Evolutionary conservation across 2,797 vertebrate species (phyloP), one percentile per base, ranked within the genome.

Genomic region (Phrynocephalus guinanensis): DNA sequence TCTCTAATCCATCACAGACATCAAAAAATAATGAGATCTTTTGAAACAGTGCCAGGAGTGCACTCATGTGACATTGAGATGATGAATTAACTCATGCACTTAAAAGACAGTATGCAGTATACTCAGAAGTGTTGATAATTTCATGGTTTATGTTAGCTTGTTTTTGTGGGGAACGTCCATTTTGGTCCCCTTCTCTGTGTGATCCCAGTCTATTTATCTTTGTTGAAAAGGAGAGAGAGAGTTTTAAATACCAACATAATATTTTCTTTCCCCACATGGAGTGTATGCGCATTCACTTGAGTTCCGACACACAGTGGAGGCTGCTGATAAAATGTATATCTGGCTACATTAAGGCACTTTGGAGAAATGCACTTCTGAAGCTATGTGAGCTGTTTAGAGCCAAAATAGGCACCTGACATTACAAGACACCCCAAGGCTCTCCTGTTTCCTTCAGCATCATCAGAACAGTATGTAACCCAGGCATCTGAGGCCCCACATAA

Each of bases 21-120:
- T 95, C 91, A 95, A 95, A 95, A 95, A 95, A 95, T 96, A 95
- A 95, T 95, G 93, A 96, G 93, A 93, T 94, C 91, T 95, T 87
- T 94, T 95, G 95, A 93, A 95, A 93, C 78, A 22, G 4, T 86
- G 91, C 94, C 95, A 95, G 76, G 70, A 93, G 88, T 93, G 93
- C 94, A 91, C 90, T 94, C 94, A 94, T 91, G 88, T 93, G 95
- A 95, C 93, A 95, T 70, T 28, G 88, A 94, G 84, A 94, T 95
- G 93, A 96, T 95, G 92, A 94, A 95, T 95, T 93, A 94, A 91
- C 91, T 94, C 88, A 90, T 87, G 82, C 84, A 90, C 93, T 95
- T 94, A 93, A 84, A 93, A 92, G 92, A 82, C 84, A 92, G 83
- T 79, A 84, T 44, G 48, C 71, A 71, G 83, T 30, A 85, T 56